Base-by-base conservation (phyloP, 2,113 vertebrate genomes). In the Gasterosteus aculeatus region DNA sequence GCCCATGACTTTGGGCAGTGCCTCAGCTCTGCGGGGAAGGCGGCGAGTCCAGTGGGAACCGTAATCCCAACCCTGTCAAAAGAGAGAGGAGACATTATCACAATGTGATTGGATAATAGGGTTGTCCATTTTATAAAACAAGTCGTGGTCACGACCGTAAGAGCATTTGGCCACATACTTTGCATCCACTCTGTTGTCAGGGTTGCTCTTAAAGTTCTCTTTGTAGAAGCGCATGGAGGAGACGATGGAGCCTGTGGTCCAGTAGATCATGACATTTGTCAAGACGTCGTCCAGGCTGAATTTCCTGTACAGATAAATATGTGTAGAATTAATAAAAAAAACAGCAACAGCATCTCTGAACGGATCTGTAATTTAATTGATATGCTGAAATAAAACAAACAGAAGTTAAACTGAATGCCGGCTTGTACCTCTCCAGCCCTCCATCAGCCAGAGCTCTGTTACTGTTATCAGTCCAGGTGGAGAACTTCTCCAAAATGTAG, bases 191-290 rank as follows among this genome's bases (percentile, higher is more conserved):
- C 49, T 65, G 0, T 87, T 72, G 0, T 15, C 0, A 5, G 65
- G 75, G 54, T 94, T 54, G 9, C 12, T 63, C 49, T 81, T 60
- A 0, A 96, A 0, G 66, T 96, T 96, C 83, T 97, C 96, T 87
- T 97, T 97, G 91, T 97, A 97, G 90, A 93, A 96, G 15, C 95
- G 92, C 96, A 97, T 95, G 29, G 96, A 97, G 2, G 96, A 74
- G 8, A 94, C 88, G 0, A 96, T 96, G 82, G 94, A 95, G 42
- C 95, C 90, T 1, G 96, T 95, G 61, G 94, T 94, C 96, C 96
- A 97, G 72, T 97, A 97, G 91, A 97, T 96, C 96, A 97, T 97
- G 46, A 96, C 83, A 0, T 94, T 95, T 65, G 96, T 96, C 72
- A 97, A 86, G 54, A 97, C 95, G 7, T 97, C 95, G 75, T 97